Base-by-base conservation (phyloP, 2,888 invertebrate genomes). In the Erebia epiphron region DNA sequence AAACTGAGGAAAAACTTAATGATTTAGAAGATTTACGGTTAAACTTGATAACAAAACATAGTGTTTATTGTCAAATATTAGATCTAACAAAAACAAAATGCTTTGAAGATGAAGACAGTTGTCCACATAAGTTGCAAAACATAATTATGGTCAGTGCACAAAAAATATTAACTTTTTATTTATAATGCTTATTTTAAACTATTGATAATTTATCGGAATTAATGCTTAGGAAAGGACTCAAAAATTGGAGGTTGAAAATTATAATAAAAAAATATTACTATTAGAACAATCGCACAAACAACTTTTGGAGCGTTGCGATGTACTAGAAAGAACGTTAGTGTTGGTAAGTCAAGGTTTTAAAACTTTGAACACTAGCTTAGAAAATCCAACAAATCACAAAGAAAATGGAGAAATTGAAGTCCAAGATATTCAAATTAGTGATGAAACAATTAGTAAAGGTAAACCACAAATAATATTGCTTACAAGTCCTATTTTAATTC, bases 1-100 rank as follows among this genome's bases (percentile, higher is more conserved):
- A 82, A 67, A 81, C 84, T 13, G 80, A 89, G 73, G 86, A 86
- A 74, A 89, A 89, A 76, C 76, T 89, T n/a, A 78, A 82, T 72
- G 87, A 91, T 83, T 85, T 92, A 67, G 88, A 93, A 80, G 88
- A 90, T 70, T 78, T 92, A 41, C 83, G 85, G 72, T 80, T 80
- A 7, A 84, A 76, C 71, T 79, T 92, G 16, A 88, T 91, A 78
- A 82, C 81, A 1, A 93, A 92, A 75, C 89, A 91, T 73, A 85
- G 83, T 67, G 80, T 90, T 13, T 91, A 83, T 76, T 87, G 89
- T 73, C 91, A 92, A 82, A 82, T 92, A 57, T 75, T 92, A 70
- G 85, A 90, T 69, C 76, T 86, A 2, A 82, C 86, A 8, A 86
- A 84, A 78, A 80, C 80, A 52, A 89, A 91, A 75, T 91, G 90